Percentiles rank a stretch among this genome's conserved stretches.
Evolutionary conservation across 2,797 vertebrate genomes (phyloP).

Genomic region (Poliocrania exsul): DNA sequence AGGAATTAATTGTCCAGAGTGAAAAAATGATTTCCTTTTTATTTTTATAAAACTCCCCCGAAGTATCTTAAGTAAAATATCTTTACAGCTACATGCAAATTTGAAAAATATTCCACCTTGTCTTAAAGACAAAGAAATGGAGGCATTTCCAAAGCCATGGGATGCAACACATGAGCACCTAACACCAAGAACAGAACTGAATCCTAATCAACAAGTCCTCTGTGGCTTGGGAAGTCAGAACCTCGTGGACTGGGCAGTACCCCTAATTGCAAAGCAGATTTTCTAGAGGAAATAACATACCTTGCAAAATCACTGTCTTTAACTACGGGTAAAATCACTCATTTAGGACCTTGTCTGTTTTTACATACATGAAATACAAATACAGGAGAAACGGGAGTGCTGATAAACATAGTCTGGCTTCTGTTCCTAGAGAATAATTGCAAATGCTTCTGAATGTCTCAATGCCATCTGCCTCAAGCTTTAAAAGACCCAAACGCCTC

Average conservation of each 20-base stretch:
- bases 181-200: not conserved
- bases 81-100: not conserved
- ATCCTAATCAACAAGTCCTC: not conserved
- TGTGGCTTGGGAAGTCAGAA: not conserved
- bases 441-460: not conserved
- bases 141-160: not conserved
- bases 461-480: not conserved
- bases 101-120: not conserved
- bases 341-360: not conserved
- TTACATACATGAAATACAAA: accelerated
- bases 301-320: not conserved
- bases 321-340: not conserved
- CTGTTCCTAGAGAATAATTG: not conserved
- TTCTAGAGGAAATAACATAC: not conserved
- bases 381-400: not conserved
- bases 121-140: not conserved
- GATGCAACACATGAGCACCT: not conserved
- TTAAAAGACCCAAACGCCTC: not conserved
- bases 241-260: not conserved
- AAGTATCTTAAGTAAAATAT: not conserved
- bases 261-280: not conserved
- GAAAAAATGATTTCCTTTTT: not conserved
- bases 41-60: not conserved
- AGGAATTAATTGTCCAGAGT: not conserved
- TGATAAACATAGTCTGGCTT: not conserved